These are phyloP conservation scores for Trachymyrmex cornetzi DNA, from an alignment of 1,140 invertebrate genomes.

Conservation along the genomic window DNA sequence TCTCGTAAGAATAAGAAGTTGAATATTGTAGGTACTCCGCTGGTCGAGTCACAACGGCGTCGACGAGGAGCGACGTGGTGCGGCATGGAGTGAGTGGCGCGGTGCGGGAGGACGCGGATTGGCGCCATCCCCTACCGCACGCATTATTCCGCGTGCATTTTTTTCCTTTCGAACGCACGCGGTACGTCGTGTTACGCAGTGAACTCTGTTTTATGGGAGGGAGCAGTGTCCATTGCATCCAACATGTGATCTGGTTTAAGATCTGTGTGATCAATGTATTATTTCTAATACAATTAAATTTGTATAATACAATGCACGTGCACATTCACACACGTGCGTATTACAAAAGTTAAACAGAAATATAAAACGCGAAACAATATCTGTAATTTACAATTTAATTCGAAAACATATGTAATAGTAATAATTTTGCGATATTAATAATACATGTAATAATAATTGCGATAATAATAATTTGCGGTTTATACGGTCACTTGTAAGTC, in stretches of 20 bases:
- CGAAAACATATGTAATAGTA: background rate
- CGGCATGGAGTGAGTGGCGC: slow-evolving; percentile 10
- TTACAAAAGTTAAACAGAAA: background rate
- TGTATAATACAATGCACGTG: background rate
- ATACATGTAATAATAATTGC: too few relatives aligned
- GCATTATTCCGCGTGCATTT: slow-evolving; percentile 75
- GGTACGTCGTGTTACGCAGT: slow-evolving; percentile 54
- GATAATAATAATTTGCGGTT: background rate
- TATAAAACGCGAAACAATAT: background rate
- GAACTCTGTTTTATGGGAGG: slow-evolving; percentile 54
- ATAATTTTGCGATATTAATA: background rate
- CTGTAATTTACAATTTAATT: background rate
- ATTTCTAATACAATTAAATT: background rate
- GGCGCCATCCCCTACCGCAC: slow-evolving; percentile 77
- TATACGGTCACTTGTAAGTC: background rate
- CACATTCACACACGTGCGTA: too few relatives aligned
- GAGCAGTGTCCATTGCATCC: slow-evolving; percentile 4
- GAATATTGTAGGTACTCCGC: slow-evolving; percentile 30
- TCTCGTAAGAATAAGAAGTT: background rate
- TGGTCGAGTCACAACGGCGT: background rate
- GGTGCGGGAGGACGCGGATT: slow-evolving; percentile 54
- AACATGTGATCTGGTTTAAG: background rate
- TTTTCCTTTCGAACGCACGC: slow-evolving; percentile 53
- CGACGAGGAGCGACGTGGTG: slow-evolving; percentile 3
- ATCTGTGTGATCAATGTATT: background rate